Base-by-base conservation (phyloP, 1,140 invertebrate genomes). In the Papilio helenus region DNA sequence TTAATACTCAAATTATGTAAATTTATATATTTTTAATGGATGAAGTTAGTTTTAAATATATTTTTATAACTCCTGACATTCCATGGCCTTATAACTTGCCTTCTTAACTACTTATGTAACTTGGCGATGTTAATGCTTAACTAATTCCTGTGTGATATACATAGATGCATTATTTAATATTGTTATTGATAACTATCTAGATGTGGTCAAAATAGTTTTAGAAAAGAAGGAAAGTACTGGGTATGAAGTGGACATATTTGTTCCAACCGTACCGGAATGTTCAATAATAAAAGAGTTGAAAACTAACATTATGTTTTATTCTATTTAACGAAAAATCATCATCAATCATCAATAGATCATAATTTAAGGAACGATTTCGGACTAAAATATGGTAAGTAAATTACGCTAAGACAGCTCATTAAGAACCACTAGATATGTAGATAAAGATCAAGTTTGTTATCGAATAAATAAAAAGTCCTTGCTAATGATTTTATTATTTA, bases 191-290 rank as follows among this genome's bases (percentile, higher is more conserved):
- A 65, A 65, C 29, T 65, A 26, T 65, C 23, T 16, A 29, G 23
- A 65, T 65, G 26, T 65, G 14, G 12, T 65, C 10, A 34, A 29
- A 16, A 65, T 34, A 65, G 23, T 65, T 29, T 18, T 29, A 65
- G 12, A 14, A 26, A 61, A 14, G 2, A 65, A 34, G 68, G 72
- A 72, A 72, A 77, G 78, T 82, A 80, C 80, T 83, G 76, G 72
- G 79, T 83, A 55, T 9, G 18, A 1, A 72, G 74, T 74, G 80
- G 82, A 83, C 79, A 85, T 82, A 72, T 68, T 79, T 79, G 44
- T 76, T 79, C 76, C 76, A 81, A 77, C 72, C 72, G 82, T 82
- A 81, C 74, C 73, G 81, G 81, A 80, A 82, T 73, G 82, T 58
- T 80, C 49, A 76, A 76, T 55, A 80, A 73, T 71, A 71, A 79